Conservation (phyloP, 2,888 invertebrate genomes). For the Lumbricus terrestris region DNA sequence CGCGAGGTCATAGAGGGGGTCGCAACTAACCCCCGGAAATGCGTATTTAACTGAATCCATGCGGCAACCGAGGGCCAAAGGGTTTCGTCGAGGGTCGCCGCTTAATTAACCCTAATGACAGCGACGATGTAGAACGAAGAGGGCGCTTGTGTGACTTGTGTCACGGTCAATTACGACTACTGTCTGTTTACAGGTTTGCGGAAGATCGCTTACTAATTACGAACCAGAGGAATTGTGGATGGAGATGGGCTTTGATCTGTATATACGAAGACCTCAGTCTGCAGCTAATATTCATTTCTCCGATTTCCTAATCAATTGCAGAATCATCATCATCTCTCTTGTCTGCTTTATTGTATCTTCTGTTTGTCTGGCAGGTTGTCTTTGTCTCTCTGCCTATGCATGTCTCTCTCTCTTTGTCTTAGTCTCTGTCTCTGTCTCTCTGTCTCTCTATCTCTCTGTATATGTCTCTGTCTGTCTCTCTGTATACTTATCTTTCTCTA, state of each 20-base stretch:
- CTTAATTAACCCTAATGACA: neutral
- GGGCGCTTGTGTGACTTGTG: constrained; percentile 11
- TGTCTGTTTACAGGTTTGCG: neutral
- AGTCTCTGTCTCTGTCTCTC: neutral
- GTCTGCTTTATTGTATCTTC: neutral
- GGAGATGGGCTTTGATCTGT: neutral
- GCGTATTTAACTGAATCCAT: neutral
- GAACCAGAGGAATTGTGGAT: neutral
- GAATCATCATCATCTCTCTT: neutral
- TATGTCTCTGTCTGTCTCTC: neutral
- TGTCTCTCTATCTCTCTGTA: neutral
- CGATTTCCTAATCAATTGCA: neutral
- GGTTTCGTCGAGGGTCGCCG: neutral
- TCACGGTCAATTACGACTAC: neutral
- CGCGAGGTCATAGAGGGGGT: neutral
- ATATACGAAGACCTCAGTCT: neutral
- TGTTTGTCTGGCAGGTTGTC: neutral
- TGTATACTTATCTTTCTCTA: too few relatives aligned
- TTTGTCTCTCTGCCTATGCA: neutral
- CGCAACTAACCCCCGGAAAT: neutral
- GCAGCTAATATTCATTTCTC: neutral
- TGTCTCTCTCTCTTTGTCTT: neutral
- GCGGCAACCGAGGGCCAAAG: neutral
- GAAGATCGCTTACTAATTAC: neutral
- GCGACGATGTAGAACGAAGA: neutral